Conservation (phyloP, 2,888 invertebrate genomes). For the Siphonodentalium dalli region DNA sequence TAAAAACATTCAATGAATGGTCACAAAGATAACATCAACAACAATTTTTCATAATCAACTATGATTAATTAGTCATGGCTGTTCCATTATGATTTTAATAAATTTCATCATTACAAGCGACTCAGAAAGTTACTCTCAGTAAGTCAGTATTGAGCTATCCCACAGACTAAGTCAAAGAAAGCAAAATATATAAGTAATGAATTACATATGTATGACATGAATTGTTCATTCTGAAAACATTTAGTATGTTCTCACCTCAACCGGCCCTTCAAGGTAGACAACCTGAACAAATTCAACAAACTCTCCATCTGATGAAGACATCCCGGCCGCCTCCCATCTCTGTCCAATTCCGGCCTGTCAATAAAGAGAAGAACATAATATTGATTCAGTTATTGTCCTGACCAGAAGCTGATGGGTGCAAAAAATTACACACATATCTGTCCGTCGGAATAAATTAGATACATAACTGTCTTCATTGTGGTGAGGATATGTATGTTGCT, state of each 20-base stretch:
- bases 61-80: neutral
- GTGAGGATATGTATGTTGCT: too few species aligned
- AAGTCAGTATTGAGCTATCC: neutral
- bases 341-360: conserved; percentile 59
- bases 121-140: too few species aligned
- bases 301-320: conserved; percentile 86
- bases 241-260: conserved; percentile 69
- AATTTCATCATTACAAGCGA: too few species aligned
- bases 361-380: conserved; percentile 9
- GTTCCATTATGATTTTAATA: neutral
- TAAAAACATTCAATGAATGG: neutral
- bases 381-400: too few species aligned
- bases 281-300: conserved; percentile 77
- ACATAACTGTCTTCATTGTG: too few species aligned
- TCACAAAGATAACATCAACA: neutral
- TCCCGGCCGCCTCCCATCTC: conserved; percentile 70
- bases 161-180: neutral
- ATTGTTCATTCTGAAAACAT: neutral
- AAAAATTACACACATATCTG: too few species aligned
- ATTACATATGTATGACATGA: too few species aligned
- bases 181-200: too few species aligned
- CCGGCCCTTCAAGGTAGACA: conserved; percentile 78
- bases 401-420: too few species aligned
- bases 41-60: neutral
- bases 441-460: too few species aligned